Evolutionary conservation across 2,888 invertebrate species (phyloP).

Genomic region (Philaethria dido): DNA sequence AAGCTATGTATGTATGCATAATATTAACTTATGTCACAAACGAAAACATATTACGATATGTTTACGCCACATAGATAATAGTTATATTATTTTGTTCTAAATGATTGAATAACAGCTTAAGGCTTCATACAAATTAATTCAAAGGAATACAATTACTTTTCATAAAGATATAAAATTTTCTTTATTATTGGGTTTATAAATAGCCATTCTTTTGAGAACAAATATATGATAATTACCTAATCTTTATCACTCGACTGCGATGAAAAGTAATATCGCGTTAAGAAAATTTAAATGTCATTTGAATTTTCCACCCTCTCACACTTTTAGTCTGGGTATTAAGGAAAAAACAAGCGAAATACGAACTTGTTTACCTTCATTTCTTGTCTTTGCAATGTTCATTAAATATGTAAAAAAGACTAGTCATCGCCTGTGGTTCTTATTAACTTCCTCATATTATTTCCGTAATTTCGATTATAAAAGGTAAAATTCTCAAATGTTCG

Average conservation of each 20-base stretch:
- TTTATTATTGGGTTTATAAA: background rate
- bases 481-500: no score
- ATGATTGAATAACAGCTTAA: background rate
- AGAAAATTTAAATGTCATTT: slow-evolving; percentile 19
- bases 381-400: no score
- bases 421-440: no score
- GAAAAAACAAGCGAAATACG: slow-evolving; percentile 1
- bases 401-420: no score
- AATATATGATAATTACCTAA: background rate
- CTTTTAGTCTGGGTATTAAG: background rate
- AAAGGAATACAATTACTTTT: background rate
- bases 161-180: background rate
- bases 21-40: background rate
- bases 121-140: background rate
- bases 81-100: background rate
- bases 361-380: background rate
- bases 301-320: slow-evolving; percentile 4
- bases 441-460: no score
- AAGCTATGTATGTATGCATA: no score
- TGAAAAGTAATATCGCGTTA: slow-evolving; percentile 12
- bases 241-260: background rate
- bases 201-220: background rate
- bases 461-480: no score
- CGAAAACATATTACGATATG: background rate
- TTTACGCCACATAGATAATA: background rate